Conservation (phyloP, 2,113 vertebrate genomes). For the Strigops habroptila region DNA sequence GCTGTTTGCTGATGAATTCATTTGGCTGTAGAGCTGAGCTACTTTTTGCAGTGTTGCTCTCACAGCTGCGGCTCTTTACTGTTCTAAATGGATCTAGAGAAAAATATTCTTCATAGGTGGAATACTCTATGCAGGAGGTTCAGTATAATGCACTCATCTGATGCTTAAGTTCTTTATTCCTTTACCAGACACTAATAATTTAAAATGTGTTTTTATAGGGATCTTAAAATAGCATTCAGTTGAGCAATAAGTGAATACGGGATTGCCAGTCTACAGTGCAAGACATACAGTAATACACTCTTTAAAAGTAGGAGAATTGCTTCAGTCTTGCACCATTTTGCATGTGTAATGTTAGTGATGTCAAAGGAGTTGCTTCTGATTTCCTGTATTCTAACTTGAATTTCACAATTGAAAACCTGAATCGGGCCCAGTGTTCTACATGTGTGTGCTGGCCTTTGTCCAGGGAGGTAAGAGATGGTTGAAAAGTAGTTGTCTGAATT, state of each 20-base stretch:
- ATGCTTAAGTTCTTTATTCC: not conserved
- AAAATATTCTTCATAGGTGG: not conserved
- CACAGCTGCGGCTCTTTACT: not conserved
- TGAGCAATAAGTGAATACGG: not conserved
- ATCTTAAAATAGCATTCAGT: not conserved
- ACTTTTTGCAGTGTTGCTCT: not conserved
- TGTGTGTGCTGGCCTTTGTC: not conserved
- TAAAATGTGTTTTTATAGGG: not conserved
- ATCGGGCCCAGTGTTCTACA: not conserved
- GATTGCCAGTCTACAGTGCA: not conserved
- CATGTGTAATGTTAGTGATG: not conserved
- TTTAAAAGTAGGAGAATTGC: not conserved
- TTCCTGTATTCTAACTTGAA: not conserved
- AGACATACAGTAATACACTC: not conserved
- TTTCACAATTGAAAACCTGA: not conserved
- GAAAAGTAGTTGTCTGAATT: not conserved
- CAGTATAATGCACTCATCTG: not conserved
- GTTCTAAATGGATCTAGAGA: not conserved
- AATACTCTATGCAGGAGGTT: not conserved
- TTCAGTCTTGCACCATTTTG: not conserved
- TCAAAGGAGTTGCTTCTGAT: not conserved
- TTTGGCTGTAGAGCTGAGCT: constrained; percentile 3
- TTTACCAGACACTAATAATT: not conserved
- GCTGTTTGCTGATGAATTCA: constrained; percentile 33
- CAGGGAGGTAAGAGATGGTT: not conserved